phyloP scores from a whole-genome alignment of 2,888 invertebrate genomes.

The Eurytoma adleriae region DNA sequence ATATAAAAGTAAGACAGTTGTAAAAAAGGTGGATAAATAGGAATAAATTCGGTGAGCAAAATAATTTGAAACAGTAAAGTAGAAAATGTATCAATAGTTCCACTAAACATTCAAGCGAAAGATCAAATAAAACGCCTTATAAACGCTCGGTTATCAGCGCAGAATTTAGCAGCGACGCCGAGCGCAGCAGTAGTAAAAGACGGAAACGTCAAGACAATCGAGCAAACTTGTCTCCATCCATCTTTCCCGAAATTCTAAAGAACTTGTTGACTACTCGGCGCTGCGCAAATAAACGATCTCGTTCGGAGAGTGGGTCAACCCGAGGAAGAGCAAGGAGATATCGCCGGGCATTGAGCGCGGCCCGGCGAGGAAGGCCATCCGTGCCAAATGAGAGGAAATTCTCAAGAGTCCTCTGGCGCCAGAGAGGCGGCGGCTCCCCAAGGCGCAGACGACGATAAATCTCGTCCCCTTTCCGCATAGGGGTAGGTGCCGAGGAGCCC shows the following conservation, averaged over 20 bases:
- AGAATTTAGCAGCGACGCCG: too few species aligned
- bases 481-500: neutral
- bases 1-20: neutral
- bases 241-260: neutral
- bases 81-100: too few species aligned
- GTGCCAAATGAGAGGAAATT: constrained; percentile 5
- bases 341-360: neutral
- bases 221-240: neutral
- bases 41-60: neutral
- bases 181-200: neutral
- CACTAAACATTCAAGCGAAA: too few species aligned
- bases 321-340: constrained; percentile 4
- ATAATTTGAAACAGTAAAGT: neutral
- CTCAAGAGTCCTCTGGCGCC: constrained; percentile 33
- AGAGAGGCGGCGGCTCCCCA: neutral
- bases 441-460: constrained; percentile 1
- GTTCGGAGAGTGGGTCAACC: neutral
- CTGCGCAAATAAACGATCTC: neutral
- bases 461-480: constrained; percentile 7
- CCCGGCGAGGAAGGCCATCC: constrained; percentile 6
- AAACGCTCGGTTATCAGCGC: neutral
- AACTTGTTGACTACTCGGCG: neutral
- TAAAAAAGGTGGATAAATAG: neutral
- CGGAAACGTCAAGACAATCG: neutral
- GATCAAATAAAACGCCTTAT: neutral